phyloP scores from a whole-genome alignment of 2,797 vertebrate species.

The Lemur catta region DNA sequence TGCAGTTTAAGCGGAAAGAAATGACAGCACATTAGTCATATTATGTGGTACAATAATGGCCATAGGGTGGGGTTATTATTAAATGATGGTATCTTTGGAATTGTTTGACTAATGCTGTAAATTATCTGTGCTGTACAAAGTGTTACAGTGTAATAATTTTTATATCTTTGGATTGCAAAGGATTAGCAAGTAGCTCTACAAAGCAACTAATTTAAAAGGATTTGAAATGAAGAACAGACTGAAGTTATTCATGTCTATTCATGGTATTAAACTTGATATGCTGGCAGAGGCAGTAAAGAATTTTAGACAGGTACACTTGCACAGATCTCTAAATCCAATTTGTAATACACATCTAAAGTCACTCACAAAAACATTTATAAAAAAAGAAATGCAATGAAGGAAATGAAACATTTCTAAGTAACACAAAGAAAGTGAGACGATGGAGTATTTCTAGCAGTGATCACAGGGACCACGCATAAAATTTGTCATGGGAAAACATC shows the following conservation, averaged over 20 bases:
- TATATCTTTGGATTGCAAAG: conserved; percentile 25
- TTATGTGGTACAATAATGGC: conserved; percentile 28
- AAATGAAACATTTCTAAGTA: conserved; percentile 28
- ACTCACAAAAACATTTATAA: conserved; percentile 8
- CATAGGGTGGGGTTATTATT: not conserved
- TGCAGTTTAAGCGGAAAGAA: conserved; percentile 41
- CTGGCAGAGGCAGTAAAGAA: conserved; percentile 15
- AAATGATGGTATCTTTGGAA: conserved; percentile 42
- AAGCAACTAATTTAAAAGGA: conserved; percentile 29
- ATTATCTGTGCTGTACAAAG: not conserved
- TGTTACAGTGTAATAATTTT: not conserved
- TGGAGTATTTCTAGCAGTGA: not conserved
- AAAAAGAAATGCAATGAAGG: conserved; percentile 28
- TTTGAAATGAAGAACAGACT: not conserved
- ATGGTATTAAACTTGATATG: not conserved
- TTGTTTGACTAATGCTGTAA: conserved; percentile 50
- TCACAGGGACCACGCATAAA: not conserved
- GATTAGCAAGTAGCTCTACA: conserved; percentile 37
- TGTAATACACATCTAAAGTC: conserved; percentile 9
- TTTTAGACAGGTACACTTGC: conserved; percentile 1
- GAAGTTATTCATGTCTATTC: not conserved
- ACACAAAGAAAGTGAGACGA: conserved; percentile 59
- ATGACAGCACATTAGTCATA: conserved; percentile 44
- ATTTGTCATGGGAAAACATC: not conserved
- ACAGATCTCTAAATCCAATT: not conserved